Evolutionary conservation across 2,888 invertebrate species (phyloP).

Genomic region (Campopleginae sp.): DNA sequence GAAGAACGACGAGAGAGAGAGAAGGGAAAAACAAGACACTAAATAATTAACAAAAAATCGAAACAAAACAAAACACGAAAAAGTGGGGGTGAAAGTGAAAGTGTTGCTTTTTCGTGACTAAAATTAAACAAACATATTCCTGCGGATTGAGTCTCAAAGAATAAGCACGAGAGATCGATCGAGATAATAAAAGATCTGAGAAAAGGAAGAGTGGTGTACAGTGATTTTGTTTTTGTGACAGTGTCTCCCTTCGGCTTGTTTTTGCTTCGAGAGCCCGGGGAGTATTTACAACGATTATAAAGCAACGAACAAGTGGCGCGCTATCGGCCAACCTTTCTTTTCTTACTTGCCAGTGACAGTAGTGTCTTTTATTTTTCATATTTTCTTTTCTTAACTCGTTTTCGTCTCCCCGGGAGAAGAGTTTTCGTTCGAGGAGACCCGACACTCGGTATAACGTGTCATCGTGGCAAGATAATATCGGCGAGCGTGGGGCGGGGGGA

Average conservation of each 20-base stretch:
- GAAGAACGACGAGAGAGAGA: slow-evolving; percentile 55
- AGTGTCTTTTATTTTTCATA: not conserved
- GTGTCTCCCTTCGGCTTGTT: not conserved
- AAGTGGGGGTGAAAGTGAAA: slow-evolving; percentile 43
- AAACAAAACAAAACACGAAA: slow-evolving; percentile 2
- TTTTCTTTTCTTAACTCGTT: not conserved
- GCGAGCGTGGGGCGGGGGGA: slow-evolving; percentile 28
- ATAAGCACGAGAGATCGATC: not conserved
- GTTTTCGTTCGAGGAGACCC: not conserved
- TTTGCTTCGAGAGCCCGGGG: slow-evolving; percentile 20
- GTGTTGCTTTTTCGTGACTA: slow-evolving; percentile 5
- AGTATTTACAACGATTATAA: slow-evolving; percentile 34
- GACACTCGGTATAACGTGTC: slow-evolving; percentile 47
- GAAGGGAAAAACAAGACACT: slow-evolving; percentile 48
- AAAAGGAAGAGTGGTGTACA: slow-evolving; percentile 27
- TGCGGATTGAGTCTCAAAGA: not conserved
- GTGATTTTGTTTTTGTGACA: slow-evolving; percentile 30
- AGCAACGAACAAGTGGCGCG: slow-evolving; percentile 32
- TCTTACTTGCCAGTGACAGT: not conserved
- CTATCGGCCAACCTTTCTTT: not conserved
- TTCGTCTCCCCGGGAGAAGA: not conserved
- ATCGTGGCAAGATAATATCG: slow-evolving; percentile 79
- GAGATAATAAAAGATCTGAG: not conserved
- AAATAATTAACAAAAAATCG: slow-evolving; percentile 28
- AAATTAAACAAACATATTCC: not conserved